These are phyloP conservation scores for Calameuta filiformis DNA, from an alignment of 2,888 invertebrate genomes.

Conservation along the genomic window DNA sequence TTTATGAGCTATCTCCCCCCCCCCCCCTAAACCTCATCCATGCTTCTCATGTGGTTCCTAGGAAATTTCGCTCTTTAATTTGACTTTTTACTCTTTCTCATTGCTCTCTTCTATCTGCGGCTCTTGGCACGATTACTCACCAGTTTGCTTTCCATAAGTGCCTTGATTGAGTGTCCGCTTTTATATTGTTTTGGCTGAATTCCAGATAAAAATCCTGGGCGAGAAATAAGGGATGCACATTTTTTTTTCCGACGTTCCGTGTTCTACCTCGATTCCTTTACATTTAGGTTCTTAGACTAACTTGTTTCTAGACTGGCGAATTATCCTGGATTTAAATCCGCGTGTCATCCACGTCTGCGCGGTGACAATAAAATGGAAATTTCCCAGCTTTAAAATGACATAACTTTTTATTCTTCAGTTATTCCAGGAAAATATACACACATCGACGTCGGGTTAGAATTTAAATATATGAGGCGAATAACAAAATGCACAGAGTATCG, in stretches of 20 bases:
- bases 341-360: not conserved
- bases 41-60: not conserved
- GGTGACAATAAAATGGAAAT: not conserved
- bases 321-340: not conserved
- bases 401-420: not conserved
- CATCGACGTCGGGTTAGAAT: not conserved
- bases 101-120: not conserved
- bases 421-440: not conserved
- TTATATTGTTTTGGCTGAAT: not conserved
- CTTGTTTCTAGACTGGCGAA: not conserved
- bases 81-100: not conserved
- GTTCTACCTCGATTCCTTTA: not conserved
- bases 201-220: not conserved
- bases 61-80: not conserved
- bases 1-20: constrained; percentile 44
- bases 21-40: not conserved
- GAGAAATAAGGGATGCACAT: not conserved
- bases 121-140: not conserved
- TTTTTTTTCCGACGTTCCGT: not conserved
- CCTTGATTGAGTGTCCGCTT: not conserved
- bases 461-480: not conserved
- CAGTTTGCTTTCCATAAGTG: not conserved
- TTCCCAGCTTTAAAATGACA: not conserved
- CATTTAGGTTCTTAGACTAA: not conserved
- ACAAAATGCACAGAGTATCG: not conserved